These are phyloP conservation scores for Stigmatopora argus DNA, from an alignment of 2,113 vertebrate species.

Conservation along the genomic window DNA sequence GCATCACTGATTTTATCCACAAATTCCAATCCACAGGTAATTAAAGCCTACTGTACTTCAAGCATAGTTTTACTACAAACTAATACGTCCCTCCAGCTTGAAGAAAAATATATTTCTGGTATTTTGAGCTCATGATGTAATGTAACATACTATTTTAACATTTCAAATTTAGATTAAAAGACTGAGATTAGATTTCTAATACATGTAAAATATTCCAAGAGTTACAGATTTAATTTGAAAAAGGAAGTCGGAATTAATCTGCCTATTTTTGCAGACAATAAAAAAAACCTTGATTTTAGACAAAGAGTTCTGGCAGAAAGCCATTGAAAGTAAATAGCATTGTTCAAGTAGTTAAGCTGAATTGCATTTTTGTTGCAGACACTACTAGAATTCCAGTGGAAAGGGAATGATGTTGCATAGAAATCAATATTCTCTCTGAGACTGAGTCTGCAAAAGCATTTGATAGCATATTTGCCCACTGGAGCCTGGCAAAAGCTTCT, in stretches of 20 bases:
- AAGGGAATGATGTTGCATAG: slow-evolving; percentile 38
- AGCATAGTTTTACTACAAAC: neutral
- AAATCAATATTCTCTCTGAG: slow-evolving; percentile 46
- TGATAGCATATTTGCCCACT: slow-evolving; percentile 39
- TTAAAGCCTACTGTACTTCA: neutral
- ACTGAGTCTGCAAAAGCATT: slow-evolving; percentile 39
- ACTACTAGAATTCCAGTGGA: slow-evolving; percentile 23
- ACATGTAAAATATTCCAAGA: neutral
- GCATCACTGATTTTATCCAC: neutral
- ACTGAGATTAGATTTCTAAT: neutral
- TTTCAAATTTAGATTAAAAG: too few relatives aligned
- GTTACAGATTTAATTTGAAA: neutral
- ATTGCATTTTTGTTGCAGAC: slow-evolving; percentile 24
- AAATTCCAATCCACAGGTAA: neutral
- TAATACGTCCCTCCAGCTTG: neutral
- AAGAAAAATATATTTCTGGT: neutral
- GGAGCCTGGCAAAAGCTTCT: slow-evolving; percentile 14
- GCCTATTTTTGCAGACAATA: neutral
- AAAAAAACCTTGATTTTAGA: slow-evolving; percentile 15
- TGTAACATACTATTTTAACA: too few relatives aligned
- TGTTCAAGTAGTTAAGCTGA: slow-evolving; percentile 32
- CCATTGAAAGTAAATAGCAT: slow-evolving; percentile 17
- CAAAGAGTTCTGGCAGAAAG: neutral
- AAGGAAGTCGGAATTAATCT: neutral
- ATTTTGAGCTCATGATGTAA: neutral